Base-by-base conservation (phyloP, 2,113 vertebrate genomes). In the Nansenia antarctica region DNA sequence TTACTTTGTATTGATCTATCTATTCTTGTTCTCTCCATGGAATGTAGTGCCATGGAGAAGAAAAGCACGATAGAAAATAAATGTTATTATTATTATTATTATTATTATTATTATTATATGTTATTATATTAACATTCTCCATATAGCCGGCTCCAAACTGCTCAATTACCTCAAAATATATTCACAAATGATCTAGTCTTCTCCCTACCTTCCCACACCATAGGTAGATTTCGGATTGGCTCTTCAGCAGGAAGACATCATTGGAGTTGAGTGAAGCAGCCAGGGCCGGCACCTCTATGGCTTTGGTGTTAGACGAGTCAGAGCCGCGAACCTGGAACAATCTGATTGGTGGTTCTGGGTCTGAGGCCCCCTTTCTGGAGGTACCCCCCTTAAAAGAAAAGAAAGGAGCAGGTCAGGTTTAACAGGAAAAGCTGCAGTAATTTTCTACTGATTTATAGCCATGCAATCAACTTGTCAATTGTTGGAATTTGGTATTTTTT, bases 201-300 rank as follows among this genome's bases (percentile, higher is more conserved):
- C 85, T 79, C n/a, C 22, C 57, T 80, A 97, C 95, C 94, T 97
- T 97, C 72, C 95, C 95, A 15, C 92, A 96, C 95, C 95, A 97
- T 74, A 97, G 82, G 71, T 90, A 94, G 59, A 92, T 78, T 20
- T 72, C 87, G 1, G 66, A 26, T 78, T 94, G 89, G 71, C 90
- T 90, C 63, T 73, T 89, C 0, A 97, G 90, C 70, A 97, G 72
- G 66, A 96, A 96, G 67, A 95, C 95, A 1, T 97, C 95, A 0
- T 93, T 95, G 70, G 95, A 95, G 85, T 96, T 97, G 6, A 97
- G 91, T 4, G 94, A 95, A 1, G 90, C 67, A 1, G 91, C 82
- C 2, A 91, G 75, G 0, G 90, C 86, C 27, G 88, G 81, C 52
- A 91, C 83, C 76, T 93, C 92, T 0, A 92, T 79, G 22, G 92